A percentile compares a stretch with the other conserved stretches of the same genome.
phyloP scores from a whole-genome alignment of 2,888 invertebrate species.

The Capitulum mitella region DNA sequence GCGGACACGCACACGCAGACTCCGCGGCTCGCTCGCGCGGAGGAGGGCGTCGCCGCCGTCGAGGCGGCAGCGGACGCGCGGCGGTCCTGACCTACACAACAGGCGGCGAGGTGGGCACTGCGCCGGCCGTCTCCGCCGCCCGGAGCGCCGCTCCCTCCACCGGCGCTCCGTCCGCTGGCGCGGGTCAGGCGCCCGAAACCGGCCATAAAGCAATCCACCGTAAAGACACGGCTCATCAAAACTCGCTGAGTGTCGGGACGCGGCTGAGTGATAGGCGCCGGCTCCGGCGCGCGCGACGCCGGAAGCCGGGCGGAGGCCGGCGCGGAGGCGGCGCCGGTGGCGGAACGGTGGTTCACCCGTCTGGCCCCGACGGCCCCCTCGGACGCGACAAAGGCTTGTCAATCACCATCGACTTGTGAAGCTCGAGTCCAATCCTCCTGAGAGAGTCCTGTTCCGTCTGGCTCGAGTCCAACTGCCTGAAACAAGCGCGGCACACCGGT shows the following conservation, averaged over 20 bases:
- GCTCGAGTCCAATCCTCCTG: too few species aligned
- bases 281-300: too few species aligned
- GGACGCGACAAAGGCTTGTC: too few species aligned
- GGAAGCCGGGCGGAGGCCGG: too few species aligned
- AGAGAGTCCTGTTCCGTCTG: too few species aligned
- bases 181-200: conserved; percentile 13
- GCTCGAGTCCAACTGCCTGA: too few species aligned
- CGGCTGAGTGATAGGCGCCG: not conserved
- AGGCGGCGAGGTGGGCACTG: not conserved
- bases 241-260: not conserved
- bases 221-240: conserved; percentile 17
- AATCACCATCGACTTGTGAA: too few species aligned
- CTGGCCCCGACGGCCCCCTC: too few species aligned
- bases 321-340: too few species aligned
- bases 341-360: too few species aligned
- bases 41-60: not conserved
- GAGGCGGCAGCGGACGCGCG: not conserved
- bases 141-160: not conserved
- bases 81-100: not conserved
- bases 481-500: too few species aligned
- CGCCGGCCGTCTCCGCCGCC: not conserved
- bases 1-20: not conserved
- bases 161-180: not conserved
- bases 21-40: not conserved
- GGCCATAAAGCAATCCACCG: conserved; percentile 19